Evolutionary conservation across 2,888 invertebrate genomes (phyloP).

Genomic region (Criorhina ranunculi): DNA sequence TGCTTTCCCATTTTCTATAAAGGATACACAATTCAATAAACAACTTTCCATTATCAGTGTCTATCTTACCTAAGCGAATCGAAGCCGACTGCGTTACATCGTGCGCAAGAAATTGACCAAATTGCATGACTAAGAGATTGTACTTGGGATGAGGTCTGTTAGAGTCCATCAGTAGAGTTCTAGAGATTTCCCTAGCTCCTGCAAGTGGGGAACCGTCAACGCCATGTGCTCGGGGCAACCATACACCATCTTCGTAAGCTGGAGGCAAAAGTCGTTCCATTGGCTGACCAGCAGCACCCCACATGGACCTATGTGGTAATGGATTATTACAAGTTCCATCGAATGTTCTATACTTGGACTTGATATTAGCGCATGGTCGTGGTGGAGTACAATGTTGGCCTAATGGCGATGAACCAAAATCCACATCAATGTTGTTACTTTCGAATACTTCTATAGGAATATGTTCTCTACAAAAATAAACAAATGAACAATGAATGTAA

Average conservation of each 20-base stretch:
- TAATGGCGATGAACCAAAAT: slow-evolving; percentile 80
- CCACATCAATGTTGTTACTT: slow-evolving; percentile 82
- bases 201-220: slow-evolving; percentile 86
- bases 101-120: slow-evolving; percentile 91
- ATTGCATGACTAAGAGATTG: slow-evolving; percentile 91
- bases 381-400: slow-evolving; percentile 82
- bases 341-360: slow-evolving; percentile 88
- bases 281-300: slow-evolving; percentile 89
- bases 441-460: slow-evolving; percentile 82
- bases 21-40: slow-evolving; percentile 1
- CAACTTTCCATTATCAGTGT: background rate
- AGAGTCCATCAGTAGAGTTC: slow-evolving; percentile 86
- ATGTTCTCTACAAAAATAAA: slow-evolving; percentile 78
- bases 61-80: slow-evolving; percentile 87
- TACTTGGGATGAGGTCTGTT: slow-evolving; percentile 87
- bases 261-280: slow-evolving; percentile 89
- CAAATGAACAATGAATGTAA: background rate
- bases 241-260: slow-evolving; percentile 88
- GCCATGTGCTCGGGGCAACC: slow-evolving; percentile 81
- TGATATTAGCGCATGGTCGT: slow-evolving; percentile 84
- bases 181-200: slow-evolving; percentile 89
- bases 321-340: slow-evolving; percentile 95
- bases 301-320: slow-evolving; percentile 82
- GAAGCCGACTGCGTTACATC: slow-evolving; percentile 90
- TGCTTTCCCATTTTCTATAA: slow-evolving; percentile 88